A percentile compares a stretch with the other conserved stretches of the same genome.
These are phyloP conservation scores for Girardinus metallicus DNA, from an alignment of 2,797 vertebrate genomes.

Conservation along the genomic window DNA sequence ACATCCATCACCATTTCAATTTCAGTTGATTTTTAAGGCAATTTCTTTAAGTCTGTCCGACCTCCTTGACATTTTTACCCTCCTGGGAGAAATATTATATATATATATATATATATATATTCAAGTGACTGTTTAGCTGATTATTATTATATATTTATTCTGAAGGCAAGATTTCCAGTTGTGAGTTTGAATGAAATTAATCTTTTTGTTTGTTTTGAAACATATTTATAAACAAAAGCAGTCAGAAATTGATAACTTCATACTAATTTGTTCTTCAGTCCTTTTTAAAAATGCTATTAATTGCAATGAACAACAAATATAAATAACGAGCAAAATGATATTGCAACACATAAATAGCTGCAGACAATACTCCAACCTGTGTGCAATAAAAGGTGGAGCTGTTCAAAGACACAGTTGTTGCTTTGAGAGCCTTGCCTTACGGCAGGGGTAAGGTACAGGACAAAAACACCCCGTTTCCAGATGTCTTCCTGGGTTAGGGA, in stretches of 20 bases:
- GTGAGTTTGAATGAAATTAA: neutral
- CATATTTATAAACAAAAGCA: neutral
- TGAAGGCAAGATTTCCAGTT: no score
- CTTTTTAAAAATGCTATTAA: neutral
- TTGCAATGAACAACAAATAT: neutral
- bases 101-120: neutral
- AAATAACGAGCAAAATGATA: neutral
- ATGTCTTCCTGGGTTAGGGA: slow-evolving; percentile 76
- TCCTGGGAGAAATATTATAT: no score
- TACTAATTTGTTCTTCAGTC: neutral
- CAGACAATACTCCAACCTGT: slow-evolving; percentile 15
- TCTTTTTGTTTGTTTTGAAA: neutral
- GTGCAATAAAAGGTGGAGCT: slow-evolving; percentile 24
- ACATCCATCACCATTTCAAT: neutral
- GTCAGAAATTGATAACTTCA: neutral
- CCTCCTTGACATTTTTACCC: no score
- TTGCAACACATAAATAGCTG: neutral
- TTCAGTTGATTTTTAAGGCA: neutral
- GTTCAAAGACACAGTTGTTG: slow-evolving; percentile 11
- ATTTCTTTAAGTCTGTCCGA: neutral
- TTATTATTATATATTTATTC: neutral
- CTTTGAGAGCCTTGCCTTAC: slow-evolving; percentile 21
- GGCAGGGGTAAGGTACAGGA: slow-evolving; percentile 44
- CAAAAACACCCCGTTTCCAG: slow-evolving; percentile 65
- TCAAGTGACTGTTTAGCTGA: neutral